A percentile compares a stretch with the other conserved stretches of the same genome.
These are phyloP conservation scores for Barypeithes pellucidus DNA, from an alignment of 2,888 invertebrate genomes.

Conservation along the genomic window DNA sequence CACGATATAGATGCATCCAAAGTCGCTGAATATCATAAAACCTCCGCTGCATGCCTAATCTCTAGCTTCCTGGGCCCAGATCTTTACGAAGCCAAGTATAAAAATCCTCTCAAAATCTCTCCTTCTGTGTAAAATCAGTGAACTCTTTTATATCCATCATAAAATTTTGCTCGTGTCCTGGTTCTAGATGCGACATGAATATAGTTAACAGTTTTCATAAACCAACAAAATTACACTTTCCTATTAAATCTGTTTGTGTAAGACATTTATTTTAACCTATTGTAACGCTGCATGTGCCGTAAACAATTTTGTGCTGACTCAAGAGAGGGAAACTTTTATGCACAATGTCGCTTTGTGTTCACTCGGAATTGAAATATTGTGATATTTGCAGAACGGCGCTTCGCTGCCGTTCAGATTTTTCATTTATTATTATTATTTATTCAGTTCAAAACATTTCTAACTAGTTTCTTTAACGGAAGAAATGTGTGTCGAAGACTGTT, in stretches of 20 bases:
- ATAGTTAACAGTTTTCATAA: conserved; percentile 52
- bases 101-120: conserved; percentile 51
- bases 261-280: conserved; percentile 56
- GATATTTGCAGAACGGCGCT: conserved; percentile 3
- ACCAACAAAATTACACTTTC: conserved; percentile 58
- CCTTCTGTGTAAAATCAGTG: conserved; percentile 41
- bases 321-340: conserved; percentile 10
- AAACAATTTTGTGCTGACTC: conserved; percentile 24
- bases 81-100: conserved; percentile 52
- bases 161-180: conserved; percentile 24
- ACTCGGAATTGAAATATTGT: conserved; percentile 40
- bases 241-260: conserved; percentile 46
- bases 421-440: neutral
- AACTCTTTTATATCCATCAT: conserved; percentile 17
- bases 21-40: conserved; percentile 49
- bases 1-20: conserved; percentile 29
- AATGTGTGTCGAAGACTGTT: too few relatives aligned
- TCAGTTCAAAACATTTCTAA: neutral
- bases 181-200: conserved; percentile 47
- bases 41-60: conserved; percentile 50
- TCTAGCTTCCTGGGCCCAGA: conserved; percentile 42
- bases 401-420: neutral
- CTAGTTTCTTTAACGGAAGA: too few relatives aligned
- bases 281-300: conserved; percentile 23
- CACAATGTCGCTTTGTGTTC: conserved; percentile 27